Base-by-base conservation (phyloP, 1,140 invertebrate genomes). In the Drosophila pseudoananassae region DNA sequence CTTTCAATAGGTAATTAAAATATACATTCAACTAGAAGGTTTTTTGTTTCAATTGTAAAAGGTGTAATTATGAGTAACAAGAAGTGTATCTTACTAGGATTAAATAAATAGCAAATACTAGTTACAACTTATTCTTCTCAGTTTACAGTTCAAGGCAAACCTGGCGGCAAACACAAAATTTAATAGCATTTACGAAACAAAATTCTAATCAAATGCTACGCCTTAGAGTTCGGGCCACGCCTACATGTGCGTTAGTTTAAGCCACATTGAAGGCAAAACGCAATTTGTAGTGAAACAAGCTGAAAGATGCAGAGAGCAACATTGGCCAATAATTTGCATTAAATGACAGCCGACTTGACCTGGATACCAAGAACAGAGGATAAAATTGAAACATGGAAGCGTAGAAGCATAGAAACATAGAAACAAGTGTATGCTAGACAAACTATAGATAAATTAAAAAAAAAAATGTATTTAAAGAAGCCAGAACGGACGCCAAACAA, bases 331-430 rank as follows among this genome's bases (percentile, higher is more conserved):
- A 66, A 85, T 79, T 84, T 84, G 81, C 81, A 84, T 84, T 75
- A 84, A 85, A 76, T 78, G 78, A 81, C 80, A 80, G 80, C 40
- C 81, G 80, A 76, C 55, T 76, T 85, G 80, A 85, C 81, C 80
- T 73, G 66, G 66, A 73, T 84, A 80, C 33, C 65, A 8, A 63
- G 10, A 73, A 17, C 9, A 23, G 10, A 31, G 40, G n/a, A 43
- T 14, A 43, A 43, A 36, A 36, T 36, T 36, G 10, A 52, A 49
- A 69, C 36, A 69, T 69, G 33, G 33, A 29, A 69, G 43, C 38
- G 12, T 7, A n/a, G 15, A 69, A 50, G 55, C 68, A 43, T 33
- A 46, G 40, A 69, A 70, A 70, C 66, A 69, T 49, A 9, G 15
- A 4, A 14, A 43, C 40, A 43, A 43, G 66, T 70, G 64, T 69